These are phyloP conservation scores for Rhinophrynus dorsalis DNA, from an alignment of 2,797 vertebrate genomes.

Conservation along the genomic window DNA sequence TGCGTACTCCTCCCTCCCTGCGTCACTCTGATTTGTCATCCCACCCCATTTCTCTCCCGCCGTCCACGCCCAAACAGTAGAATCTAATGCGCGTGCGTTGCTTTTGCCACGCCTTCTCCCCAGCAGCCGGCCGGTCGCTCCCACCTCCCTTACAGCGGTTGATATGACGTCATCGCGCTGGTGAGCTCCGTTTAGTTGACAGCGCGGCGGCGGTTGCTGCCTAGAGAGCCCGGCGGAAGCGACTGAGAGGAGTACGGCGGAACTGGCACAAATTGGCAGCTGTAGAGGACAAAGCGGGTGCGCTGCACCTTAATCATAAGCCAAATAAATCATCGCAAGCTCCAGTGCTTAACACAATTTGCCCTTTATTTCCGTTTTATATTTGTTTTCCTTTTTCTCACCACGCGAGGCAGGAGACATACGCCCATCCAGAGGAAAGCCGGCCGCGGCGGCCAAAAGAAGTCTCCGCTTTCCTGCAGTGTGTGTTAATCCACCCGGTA, in stretches of 20 bases:
- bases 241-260: conserved; percentile 49
- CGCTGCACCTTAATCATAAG: background rate
- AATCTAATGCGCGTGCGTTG: conserved; percentile 51
- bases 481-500: conserved; percentile 11
- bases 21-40: conserved; percentile 37
- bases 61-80: conserved; percentile 34
- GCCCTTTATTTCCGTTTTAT: conserved; percentile 47
- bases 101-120: background rate
- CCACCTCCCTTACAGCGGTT: conserved; percentile 54
- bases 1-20: conserved; percentile 13
- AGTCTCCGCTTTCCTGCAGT: background rate
- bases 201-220: conserved; percentile 50
- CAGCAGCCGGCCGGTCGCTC: conserved; percentile 41
- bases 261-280: background rate
- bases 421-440: conserved; percentile 57
- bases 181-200: conserved; percentile 66
- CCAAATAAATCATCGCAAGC: background rate
- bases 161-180: conserved; percentile 65
- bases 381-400: conserved; percentile 14
- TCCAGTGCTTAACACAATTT: conserved; percentile 53
- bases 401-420: conserved; percentile 53
- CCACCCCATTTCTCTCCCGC: conserved; percentile 13
- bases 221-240: conserved; percentile 45
- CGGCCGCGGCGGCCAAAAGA: conserved; percentile 36
- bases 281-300: background rate